These are phyloP conservation scores for Tauraco hartlaubi DNA, from an alignment of 2,797 vertebrate genomes.

Conservation along the genomic window DNA sequence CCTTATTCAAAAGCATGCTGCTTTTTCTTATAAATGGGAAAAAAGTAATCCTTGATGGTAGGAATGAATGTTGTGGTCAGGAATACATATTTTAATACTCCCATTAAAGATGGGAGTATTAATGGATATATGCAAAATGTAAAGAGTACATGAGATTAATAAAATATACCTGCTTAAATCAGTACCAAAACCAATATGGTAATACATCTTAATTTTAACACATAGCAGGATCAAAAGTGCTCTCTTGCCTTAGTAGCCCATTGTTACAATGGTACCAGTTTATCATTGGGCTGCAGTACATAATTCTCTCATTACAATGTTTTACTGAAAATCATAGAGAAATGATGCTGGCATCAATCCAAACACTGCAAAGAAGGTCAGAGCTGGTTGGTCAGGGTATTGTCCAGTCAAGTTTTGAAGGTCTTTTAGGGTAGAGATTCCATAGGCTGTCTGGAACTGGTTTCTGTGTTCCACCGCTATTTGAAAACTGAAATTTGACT, in stretches of 20 bases:
- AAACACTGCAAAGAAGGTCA: not conserved
- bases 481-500: not conserved
- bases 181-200: not conserved
- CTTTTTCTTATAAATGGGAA: not conserved
- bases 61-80: not conserved
- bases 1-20: not conserved
- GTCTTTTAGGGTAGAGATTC: not conserved
- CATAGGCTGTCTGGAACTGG: not conserved
- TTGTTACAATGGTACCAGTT: not conserved
- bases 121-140: not conserved
- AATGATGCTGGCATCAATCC: not conserved
- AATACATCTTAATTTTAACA: not conserved
- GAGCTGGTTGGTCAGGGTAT: not conserved
- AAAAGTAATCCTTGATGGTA: not conserved
- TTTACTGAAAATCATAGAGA: not conserved
- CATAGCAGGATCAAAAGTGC: not conserved
- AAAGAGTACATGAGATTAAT: not conserved
- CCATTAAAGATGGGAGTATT: not conserved
- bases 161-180: not conserved
- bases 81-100: not conserved
- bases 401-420: not conserved
- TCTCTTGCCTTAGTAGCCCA: not conserved
- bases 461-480: not conserved
- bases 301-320: not conserved
- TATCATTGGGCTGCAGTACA: not conserved